These are phyloP conservation scores for Sminthurides bifidus DNA, from an alignment of 1,140 invertebrate genomes.

Conservation along the genomic window DNA sequence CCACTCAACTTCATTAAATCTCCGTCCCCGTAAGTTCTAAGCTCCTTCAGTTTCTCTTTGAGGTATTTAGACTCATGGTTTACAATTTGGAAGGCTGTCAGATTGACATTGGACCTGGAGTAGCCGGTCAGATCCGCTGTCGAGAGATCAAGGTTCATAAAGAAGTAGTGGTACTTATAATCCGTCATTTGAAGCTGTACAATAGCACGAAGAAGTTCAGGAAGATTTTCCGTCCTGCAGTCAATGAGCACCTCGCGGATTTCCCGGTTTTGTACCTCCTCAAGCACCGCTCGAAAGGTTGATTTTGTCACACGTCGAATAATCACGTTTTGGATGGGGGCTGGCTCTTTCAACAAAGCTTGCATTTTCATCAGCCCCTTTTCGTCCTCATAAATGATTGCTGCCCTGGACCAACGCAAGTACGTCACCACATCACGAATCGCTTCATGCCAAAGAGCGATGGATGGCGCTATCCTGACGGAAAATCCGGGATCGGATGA, in stretches of 20 bases:
- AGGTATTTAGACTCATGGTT: conserved; percentile 33
- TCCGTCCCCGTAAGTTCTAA: conserved; percentile 20
- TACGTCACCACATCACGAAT: conserved; percentile 10
- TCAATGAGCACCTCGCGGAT: conserved; percentile 25
- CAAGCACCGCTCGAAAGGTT: conserved; percentile 15
- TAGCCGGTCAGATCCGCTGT: conserved; percentile 21
- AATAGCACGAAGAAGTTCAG: conserved; percentile 34
- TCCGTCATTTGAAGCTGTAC: conserved; percentile 55
- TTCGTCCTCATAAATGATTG: conserved; percentile 26
- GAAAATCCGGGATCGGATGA: conserved; percentile 17
- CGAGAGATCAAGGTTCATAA: conserved; percentile 46
- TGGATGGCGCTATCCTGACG: conserved; percentile 12
- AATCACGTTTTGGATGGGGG: conserved; percentile 13
- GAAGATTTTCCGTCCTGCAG: conserved; percentile 22
- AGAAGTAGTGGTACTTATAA: conserved; percentile 57
- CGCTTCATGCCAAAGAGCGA: conserved; percentile 9
- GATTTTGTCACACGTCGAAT: conserved; percentile 17
- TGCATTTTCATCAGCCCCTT: conserved; percentile 28
- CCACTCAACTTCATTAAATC: conserved; percentile 4
- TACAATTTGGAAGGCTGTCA: conserved; percentile 28
- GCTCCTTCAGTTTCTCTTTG: conserved; percentile 15
- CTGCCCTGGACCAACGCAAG: conserved; percentile 11
- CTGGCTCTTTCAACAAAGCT: conserved; percentile 20
- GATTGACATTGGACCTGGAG: conserved; percentile 22
- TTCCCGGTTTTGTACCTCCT: conserved; percentile 23